phyloP scores from a whole-genome alignment of 2,888 invertebrate genomes.

The Phymatocera aterrima region DNA sequence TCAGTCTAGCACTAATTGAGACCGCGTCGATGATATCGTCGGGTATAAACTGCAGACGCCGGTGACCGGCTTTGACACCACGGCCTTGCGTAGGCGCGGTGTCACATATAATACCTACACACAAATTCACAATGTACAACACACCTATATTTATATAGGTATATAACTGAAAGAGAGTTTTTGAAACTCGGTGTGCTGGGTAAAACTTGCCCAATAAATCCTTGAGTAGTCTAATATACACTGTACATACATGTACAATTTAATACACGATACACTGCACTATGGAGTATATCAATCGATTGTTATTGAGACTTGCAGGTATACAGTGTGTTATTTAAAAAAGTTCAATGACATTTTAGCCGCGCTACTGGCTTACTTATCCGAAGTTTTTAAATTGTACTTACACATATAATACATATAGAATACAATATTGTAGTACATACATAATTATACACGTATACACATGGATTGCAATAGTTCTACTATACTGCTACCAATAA shows the following conservation, averaged over 20 bases:
- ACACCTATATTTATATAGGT: conserved; percentile 2
- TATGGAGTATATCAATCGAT: conserved; percentile 8
- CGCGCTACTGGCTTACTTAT: conserved; percentile 23
- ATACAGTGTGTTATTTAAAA: neutral
- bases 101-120: too few species aligned
- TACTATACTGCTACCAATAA: too few species aligned
- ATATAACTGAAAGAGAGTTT: neutral
- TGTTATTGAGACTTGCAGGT: too few species aligned
- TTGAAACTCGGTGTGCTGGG: neutral
- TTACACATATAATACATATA: too few species aligned
- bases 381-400: neutral
- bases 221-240: conserved; percentile 24
- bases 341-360: conserved; percentile 29
- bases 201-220: conserved; percentile 14
- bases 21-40: neutral
- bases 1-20: neutral
- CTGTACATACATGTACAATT: too few species aligned
- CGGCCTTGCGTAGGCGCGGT: conserved; percentile 23
- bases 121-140: too few species aligned
- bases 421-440: too few species aligned
- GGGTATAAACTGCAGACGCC: neutral
- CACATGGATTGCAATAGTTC: neutral
- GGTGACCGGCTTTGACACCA: conserved; percentile 26
- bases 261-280: too few species aligned
- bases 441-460: neutral